Evolutionary conservation across 1,140 invertebrate genomes (phyloP).

Genomic region (Aricia agestis): DNA sequence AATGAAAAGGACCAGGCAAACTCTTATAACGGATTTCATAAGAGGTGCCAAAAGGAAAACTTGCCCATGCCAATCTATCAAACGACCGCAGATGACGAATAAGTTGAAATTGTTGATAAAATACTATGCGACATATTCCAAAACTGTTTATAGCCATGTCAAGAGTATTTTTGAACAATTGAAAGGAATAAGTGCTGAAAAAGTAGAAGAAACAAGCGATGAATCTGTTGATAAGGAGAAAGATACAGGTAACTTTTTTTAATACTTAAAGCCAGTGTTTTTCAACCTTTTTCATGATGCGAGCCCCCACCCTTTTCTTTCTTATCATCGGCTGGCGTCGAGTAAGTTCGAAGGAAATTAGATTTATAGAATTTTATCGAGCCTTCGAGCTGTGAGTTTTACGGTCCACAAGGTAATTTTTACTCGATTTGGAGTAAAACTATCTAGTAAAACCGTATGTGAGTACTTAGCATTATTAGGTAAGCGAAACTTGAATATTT

Average conservation of each 20-base stretch:
- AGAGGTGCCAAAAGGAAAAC: slow-evolving; percentile 21
- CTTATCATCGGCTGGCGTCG: no score
- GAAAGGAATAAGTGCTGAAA: slow-evolving; percentile 1
- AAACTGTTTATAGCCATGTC: slow-evolving; percentile 31
- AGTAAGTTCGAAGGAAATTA: no score
- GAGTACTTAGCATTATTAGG: no score
- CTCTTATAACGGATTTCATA: slow-evolving; percentile 50
- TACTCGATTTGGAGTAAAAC: no score
- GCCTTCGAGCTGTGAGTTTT: no score
- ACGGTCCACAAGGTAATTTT: no score
- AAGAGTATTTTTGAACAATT: slow-evolving; percentile 16
- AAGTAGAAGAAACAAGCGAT: not conserved
- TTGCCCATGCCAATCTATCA: slow-evolving; percentile 40
- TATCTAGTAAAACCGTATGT: no score
- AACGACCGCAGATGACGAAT: slow-evolving; percentile 45
- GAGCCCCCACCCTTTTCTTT: no score
- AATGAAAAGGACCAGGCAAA: slow-evolving; percentile 44
- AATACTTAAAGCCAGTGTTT: no score
- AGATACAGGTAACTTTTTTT: slow-evolving; percentile 4
- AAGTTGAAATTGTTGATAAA: slow-evolving; percentile 44
- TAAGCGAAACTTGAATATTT: no score
- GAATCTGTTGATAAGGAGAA: slow-evolving; percentile 22
- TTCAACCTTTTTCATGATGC: no score
- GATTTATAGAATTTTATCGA: no score
- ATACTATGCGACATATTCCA: slow-evolving; percentile 36